Conservation (phyloP, 2,797 vertebrate species). For the Tympanoctomys barrerae region DNA sequence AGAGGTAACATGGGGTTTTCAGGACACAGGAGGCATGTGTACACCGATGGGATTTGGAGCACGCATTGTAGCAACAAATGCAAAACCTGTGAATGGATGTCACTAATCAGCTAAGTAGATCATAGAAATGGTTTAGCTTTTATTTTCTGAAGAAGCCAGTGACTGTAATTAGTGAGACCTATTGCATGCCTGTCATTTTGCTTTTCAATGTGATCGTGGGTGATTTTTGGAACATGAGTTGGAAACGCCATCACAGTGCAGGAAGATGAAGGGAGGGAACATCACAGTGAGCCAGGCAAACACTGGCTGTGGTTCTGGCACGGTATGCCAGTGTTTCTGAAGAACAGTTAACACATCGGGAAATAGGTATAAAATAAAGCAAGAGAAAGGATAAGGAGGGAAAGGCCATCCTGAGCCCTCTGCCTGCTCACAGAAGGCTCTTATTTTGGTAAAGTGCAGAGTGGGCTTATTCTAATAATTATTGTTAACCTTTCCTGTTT, state of each 20-base stretch:
- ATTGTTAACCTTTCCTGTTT: neutral
- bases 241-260: neutral
- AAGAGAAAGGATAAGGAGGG: no score
- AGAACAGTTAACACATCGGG: neutral
- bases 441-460: neutral
- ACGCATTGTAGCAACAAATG: neutral
- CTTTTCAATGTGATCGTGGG: neutral
- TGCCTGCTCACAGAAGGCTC: neutral
- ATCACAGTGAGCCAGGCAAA: no score
- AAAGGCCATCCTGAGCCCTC: neutral
- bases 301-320: neutral
- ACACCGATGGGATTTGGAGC: fast-evolving
- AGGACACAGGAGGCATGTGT: neutral
- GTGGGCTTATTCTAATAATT: neutral
- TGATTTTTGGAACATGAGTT: no score
- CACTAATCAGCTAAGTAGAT: neutral
- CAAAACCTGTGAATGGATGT: neutral
- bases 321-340: no score
- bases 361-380: neutral
- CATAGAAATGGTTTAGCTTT: neutral
- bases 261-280: neutral
- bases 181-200: neutral
- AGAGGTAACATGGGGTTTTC: neutral
- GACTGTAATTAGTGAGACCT: neutral
- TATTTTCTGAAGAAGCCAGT: neutral